These are phyloP conservation scores for Leptosomus discolor DNA, from an alignment of 2,113 vertebrate genomes.

Conservation along the genomic window DNA sequence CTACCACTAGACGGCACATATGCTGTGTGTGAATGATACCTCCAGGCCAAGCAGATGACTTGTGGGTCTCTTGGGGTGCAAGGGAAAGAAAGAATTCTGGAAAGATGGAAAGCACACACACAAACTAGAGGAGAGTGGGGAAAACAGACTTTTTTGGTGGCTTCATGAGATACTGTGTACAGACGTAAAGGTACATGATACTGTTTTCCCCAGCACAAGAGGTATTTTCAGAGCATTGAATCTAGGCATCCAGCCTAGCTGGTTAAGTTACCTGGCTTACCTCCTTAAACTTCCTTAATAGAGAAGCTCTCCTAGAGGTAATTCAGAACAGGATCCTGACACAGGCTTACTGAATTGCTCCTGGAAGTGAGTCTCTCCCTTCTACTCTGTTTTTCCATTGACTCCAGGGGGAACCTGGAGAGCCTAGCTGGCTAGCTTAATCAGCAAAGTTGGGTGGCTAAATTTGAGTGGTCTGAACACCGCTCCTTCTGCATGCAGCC, in stretches of 20 bases:
- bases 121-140: not conserved
- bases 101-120: not conserved
- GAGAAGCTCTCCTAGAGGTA: not conserved
- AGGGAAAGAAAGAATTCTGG: not conserved
- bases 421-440: not conserved
- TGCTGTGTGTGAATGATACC: rapidly evolving
- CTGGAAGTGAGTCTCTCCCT: not conserved
- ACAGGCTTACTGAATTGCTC: not conserved
- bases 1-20: not conserved
- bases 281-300: not conserved
- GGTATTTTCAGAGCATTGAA: not conserved
- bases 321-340: not conserved
- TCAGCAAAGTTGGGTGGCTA: not conserved
- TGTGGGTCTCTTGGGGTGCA: not conserved
- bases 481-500: not conserved
- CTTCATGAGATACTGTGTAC: not conserved
- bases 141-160: not conserved
- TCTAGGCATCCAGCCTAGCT: not conserved
- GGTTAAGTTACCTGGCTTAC: not conserved
- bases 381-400: not conserved
- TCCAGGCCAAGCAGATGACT: not conserved
- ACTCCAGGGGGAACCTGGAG: not conserved
- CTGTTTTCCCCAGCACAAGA: not conserved
- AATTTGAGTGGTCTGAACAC: conserved; percentile 21
- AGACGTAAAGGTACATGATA: rapidly evolving